Evolutionary conservation across 1,140 invertebrate genomes (phyloP), one percentile per base, ranked within the genome.

Genomic region (Habropoda laboriosa): DNA sequence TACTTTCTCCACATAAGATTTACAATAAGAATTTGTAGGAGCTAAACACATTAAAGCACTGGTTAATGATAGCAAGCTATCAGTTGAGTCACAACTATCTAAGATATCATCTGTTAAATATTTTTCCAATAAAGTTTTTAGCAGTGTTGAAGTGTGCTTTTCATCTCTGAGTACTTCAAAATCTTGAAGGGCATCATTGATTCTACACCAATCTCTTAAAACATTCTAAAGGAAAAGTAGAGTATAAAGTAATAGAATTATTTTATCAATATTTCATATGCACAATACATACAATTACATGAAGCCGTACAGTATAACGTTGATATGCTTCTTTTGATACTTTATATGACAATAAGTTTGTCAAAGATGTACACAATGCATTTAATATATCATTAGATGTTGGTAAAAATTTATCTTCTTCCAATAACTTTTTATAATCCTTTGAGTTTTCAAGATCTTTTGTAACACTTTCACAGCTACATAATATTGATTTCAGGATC

Each of bases 321-420:
- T 92, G 91, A 73, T 87, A 79, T 74, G 86, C 85, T 77, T 92
- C 80, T 7, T 80, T 81, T 3, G 91, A 91, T 47, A 91, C 87
- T 74, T 90, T 91, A 35, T 87, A 87, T 27, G 73, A 78, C 8
- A 92, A 58, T 42, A 88, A 55, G 63, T 88, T 90, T 51, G 86
- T 85, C 30, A 91, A 78, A 6, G 86, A 87, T 73, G 32, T 53
- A 35, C 87, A 88, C 53, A 91, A 68, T 35, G 72, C 71, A 55
- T 82, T 67, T 30, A 87, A 84, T 57, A 88, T 21, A 42, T 35
- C 42, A 40, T 74, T 53, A 51, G 81, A 86, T 42, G 71, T 68
- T 60, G 73, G 72, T 24, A 68, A 40, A 64, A 86, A 67, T 40
- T 75, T 67, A 35, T 57, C 38, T 38, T 79, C 38, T 32, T 58